phyloP scores from a whole-genome alignment of 2,888 invertebrate species.

The Tyria jacobaeae region DNA sequence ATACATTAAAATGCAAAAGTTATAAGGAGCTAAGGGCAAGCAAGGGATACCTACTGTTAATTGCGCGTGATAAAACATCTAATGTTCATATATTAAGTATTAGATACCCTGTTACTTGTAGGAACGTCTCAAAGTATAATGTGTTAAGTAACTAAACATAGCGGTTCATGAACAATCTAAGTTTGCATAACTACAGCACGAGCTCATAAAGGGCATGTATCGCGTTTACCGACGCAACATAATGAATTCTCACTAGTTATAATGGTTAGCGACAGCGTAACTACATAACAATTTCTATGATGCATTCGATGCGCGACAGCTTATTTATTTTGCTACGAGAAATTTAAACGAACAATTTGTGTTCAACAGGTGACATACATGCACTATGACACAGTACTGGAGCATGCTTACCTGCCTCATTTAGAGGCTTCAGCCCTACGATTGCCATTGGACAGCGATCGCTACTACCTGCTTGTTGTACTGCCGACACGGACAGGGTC shows the following conservation, averaged over 20 bases:
- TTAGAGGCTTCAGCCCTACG: slow-evolving; percentile 91
- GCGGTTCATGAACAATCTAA: neutral
- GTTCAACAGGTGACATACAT: slow-evolving; percentile 88
- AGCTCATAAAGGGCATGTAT: slow-evolving; percentile 21
- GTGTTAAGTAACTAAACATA: too few relatives aligned
- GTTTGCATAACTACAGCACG: slow-evolving; percentile 14
- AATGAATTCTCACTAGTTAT: slow-evolving; percentile 39
- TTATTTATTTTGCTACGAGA: slow-evolving; percentile 32
- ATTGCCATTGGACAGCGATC: slow-evolving; percentile 92
- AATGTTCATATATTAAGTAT: too few relatives aligned
- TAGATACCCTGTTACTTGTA: too few relatives aligned
- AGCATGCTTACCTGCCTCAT: slow-evolving; percentile 90
- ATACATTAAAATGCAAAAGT: too few relatives aligned
- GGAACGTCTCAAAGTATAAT: neutral
- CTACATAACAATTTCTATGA: slow-evolving; percentile 41
- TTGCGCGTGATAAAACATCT: too few relatives aligned
- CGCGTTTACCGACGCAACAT: slow-evolving; percentile 33
- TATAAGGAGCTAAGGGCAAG: too few relatives aligned
- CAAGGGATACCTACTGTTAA: too few relatives aligned
- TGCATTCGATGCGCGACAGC: slow-evolving; percentile 35
- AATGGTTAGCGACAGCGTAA: slow-evolving; percentile 38
- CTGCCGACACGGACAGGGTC: slow-evolving; percentile 89
- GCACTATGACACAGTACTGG: slow-evolving; percentile 92
- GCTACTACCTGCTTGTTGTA: slow-evolving; percentile 92
- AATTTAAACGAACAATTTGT: slow-evolving; percentile 46